phyloP scores from a whole-genome alignment of 2,888 invertebrate genomes.

The Acronicta leporina region DNA sequence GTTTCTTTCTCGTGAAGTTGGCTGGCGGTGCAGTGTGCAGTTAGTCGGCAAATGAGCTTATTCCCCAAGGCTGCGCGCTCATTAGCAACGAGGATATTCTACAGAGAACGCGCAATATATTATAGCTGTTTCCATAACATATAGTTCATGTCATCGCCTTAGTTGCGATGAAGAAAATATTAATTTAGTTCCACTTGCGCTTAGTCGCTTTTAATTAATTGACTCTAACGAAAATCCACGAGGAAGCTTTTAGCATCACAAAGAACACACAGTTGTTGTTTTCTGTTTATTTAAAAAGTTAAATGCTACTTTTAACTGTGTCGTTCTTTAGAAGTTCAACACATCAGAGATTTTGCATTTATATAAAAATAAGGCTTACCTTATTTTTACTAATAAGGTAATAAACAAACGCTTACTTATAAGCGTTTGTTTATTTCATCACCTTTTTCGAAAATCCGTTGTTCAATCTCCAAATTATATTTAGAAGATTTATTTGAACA shows the following conservation, averaged over 20 bases:
- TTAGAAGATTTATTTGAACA: not conserved
- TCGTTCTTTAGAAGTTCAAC: not conserved
- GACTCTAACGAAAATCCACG: slow-evolving; percentile 30
- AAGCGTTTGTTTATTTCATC: not conserved
- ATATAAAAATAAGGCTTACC: too few relatives aligned
- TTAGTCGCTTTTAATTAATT: slow-evolving; percentile 34
- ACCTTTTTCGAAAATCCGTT: not conserved
- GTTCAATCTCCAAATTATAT: not conserved
- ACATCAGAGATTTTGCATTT: not conserved
- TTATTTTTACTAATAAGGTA: too few relatives aligned
- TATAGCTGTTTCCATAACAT: slow-evolving; percentile 61
- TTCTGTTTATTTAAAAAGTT: slow-evolving; percentile 31
- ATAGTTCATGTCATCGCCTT: slow-evolving; percentile 49
- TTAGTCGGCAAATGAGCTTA: slow-evolving; percentile 80
- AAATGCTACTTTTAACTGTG: not conserved
- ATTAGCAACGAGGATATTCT: slow-evolving; percentile 74
- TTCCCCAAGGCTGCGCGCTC: slow-evolving; percentile 77
- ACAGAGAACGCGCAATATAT: slow-evolving; percentile 61
- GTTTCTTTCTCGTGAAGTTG: slow-evolving; percentile 71
- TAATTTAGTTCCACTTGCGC: slow-evolving; percentile 45
- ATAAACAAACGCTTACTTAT: too few relatives aligned
- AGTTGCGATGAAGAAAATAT: slow-evolving; percentile 40
- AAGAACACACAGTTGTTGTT: slow-evolving; percentile 31
- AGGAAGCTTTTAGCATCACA: slow-evolving; percentile 35
- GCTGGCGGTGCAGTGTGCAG: slow-evolving; percentile 72